phyloP scores from a whole-genome alignment of 2,113 vertebrate genomes.

The Trichechus manatus region DNA sequence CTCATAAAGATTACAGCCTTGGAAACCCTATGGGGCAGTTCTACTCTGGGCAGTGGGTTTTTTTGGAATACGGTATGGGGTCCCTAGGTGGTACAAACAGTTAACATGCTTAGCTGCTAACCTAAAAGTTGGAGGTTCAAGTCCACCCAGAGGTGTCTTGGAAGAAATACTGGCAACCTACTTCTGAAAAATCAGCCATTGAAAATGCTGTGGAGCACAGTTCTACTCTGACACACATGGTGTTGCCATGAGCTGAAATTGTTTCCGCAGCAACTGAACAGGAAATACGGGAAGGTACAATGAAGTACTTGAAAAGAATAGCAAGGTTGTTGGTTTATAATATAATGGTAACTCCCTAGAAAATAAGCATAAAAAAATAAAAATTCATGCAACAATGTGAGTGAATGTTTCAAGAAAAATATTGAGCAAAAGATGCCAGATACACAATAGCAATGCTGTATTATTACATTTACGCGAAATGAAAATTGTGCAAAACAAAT shows the following conservation, averaged over 20 bases:
- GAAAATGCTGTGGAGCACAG: no score
- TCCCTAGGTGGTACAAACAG: no score
- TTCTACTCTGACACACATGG: not conserved
- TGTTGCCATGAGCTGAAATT: not conserved
- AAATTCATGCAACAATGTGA: not conserved
- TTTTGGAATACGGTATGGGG: no score
- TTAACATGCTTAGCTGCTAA: no score
- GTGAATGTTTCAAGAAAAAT: not conserved
- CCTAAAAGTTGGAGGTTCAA: no score
- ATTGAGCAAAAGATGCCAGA: not conserved
- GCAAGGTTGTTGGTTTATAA: not conserved
- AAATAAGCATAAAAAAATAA: slow-evolving; percentile 11
- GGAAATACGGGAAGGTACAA: not conserved
- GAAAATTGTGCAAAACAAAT: not conserved
- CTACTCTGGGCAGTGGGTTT: no score
- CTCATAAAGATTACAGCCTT: no score
- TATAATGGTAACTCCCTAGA: not conserved
- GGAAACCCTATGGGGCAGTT: no score
- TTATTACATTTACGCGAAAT: not conserved
- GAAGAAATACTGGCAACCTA: no score
- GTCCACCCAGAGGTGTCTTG: no score
- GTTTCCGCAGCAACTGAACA: not conserved
- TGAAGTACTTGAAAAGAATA: not conserved
- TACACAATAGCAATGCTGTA: not conserved
- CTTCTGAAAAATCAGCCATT: no score